phyloP scores from a whole-genome alignment of 2,113 vertebrate species.

The Octodon degus region DNA sequence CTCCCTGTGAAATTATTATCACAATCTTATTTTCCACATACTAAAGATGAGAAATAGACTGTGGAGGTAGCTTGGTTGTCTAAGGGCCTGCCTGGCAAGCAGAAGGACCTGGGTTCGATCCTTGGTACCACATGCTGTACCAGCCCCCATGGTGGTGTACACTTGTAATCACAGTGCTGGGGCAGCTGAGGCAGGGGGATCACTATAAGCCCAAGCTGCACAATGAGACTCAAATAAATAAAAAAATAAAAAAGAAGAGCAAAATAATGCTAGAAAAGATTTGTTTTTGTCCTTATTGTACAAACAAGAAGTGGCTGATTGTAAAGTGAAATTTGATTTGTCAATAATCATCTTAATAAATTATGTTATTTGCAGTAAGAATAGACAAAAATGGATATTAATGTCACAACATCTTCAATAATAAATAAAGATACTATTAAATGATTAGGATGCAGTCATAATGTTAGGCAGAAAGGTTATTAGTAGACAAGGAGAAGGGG shows the following conservation, averaged over 20 bases:
- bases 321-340: neutral
- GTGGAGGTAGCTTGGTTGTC: too few relatives aligned
- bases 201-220: too few relatives aligned
- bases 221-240: too few relatives aligned
- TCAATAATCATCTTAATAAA: neutral
- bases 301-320: neutral
- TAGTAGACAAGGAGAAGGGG: neutral
- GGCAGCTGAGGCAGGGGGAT: too few relatives aligned
- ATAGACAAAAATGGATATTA: neutral
- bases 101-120: too few relatives aligned
- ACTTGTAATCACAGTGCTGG: too few relatives aligned
- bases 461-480: neutral
- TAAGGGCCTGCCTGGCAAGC: too few relatives aligned
- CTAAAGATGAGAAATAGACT: neutral
- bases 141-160: too few relatives aligned
- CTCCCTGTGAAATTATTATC: neutral
- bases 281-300: neutral
- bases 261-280: neutral
- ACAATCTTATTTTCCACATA: neutral
- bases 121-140: too few relatives aligned
- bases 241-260: neutral
- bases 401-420: neutral
- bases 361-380: neutral
- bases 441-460: neutral
- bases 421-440: neutral